These are phyloP conservation scores for Diarsia brunnea DNA, from an alignment of 2,888 invertebrate genomes.

Conservation along the genomic window DNA sequence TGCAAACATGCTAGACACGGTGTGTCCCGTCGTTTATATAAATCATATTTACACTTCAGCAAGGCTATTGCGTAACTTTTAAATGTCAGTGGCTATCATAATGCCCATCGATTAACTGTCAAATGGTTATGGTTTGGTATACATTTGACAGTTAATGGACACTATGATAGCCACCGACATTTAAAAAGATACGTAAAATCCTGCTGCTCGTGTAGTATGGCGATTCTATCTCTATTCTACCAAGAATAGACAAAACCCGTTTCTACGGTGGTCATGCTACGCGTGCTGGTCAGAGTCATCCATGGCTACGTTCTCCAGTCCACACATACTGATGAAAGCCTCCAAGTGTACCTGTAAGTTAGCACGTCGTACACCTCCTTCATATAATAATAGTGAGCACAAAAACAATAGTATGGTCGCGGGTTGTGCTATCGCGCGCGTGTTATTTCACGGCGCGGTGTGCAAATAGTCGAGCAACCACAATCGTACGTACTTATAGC, in stretches of 20 bases:
- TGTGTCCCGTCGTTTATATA: not conserved
- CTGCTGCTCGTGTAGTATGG: no score
- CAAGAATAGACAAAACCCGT: no score
- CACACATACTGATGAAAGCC: not conserved
- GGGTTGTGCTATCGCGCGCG: conserved; percentile 80
- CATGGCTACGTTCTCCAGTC: not conserved
- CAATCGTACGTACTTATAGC: conserved; percentile 75
- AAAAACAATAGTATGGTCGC: conserved; percentile 71
- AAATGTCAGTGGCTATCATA: no score
- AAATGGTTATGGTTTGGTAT: no score
- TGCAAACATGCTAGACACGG: not conserved
- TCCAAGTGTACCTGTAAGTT: conserved; percentile 20
- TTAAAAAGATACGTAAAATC: no score
- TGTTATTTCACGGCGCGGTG: conserved; percentile 87
- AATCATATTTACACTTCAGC: not conserved
- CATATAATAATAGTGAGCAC: conserved; percentile 59
- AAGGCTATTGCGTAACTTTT: no score
- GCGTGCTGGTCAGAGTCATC: no score
- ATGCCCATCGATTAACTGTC: no score
- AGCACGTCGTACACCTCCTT: conserved; percentile 10
- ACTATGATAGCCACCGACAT: no score
- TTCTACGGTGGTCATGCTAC: no score
- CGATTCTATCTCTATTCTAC: no score
- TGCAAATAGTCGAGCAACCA: conserved; percentile 80
- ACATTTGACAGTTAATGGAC: no score